Conservation (phyloP, 2,888 invertebrate species). For the Oscheius sp. region DNA sequence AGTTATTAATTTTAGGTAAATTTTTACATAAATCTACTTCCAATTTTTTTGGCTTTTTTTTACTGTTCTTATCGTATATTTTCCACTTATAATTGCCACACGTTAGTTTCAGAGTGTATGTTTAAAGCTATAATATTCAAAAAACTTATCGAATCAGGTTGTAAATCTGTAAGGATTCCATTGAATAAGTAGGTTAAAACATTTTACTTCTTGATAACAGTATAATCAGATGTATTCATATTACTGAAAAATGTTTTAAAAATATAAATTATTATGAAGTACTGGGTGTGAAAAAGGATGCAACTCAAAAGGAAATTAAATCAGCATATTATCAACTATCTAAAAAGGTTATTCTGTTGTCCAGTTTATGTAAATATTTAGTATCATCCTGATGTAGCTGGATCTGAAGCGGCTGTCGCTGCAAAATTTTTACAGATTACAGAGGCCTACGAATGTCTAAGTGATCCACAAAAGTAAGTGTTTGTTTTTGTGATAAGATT, state of each 20-base stretch:
- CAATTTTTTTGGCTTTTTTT: too few relatives aligned
- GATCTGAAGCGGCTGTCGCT: neutral
- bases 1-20: conserved; percentile 9
- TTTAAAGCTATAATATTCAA: too few relatives aligned
- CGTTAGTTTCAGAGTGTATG: too few relatives aligned
- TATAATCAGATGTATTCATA: neutral
- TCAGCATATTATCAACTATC: conserved; percentile 30
- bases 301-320: conserved; percentile 30
- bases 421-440: conserved; percentile 24
- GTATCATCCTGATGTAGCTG: conserved; percentile 33
- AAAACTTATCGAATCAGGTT: too few relatives aligned
- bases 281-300: conserved; percentile 20
- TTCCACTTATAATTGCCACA: too few relatives aligned
- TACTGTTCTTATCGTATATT: too few relatives aligned
- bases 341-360: conserved; percentile 25
- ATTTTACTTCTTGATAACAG: too few relatives aligned
- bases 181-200: too few relatives aligned
- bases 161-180: too few relatives aligned
- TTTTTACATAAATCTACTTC: neutral
- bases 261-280: conserved; percentile 2
- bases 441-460: conserved; percentile 31
- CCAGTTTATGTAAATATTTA: neutral
- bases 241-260: neutral
- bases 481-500: neutral
- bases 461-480: conserved; percentile 23